These are phyloP conservation scores for Galeopterus variegatus DNA, from an alignment of 2,113 vertebrate genomes.

Conservation along the genomic window DNA sequence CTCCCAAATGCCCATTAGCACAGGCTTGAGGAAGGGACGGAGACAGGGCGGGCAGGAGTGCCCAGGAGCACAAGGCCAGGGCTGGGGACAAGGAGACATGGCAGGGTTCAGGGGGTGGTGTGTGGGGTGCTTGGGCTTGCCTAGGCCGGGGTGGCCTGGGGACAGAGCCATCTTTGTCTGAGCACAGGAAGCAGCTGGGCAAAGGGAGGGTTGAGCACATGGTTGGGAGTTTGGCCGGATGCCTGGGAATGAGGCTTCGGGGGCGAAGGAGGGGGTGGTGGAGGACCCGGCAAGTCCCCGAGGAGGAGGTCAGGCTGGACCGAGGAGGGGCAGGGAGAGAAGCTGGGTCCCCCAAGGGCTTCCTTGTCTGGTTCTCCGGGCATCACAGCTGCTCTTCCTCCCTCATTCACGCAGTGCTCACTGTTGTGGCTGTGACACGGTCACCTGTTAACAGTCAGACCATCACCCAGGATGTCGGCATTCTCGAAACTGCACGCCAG, in stretches of 20 bases:
- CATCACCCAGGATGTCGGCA: not conserved
- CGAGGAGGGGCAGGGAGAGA: not conserved
- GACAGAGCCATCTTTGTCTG: slow-evolving; percentile 77
- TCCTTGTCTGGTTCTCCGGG: not conserved
- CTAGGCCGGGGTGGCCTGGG: not conserved
- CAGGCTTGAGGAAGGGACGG: not conserved
- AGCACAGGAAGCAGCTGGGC: slow-evolving; percentile 68
- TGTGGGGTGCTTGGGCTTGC: not conserved
- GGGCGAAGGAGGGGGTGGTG: not conserved
- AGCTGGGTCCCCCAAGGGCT: not conserved
- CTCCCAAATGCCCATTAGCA: not conserved
- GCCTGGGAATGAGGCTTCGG: slow-evolving; percentile 13
- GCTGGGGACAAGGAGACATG: not conserved
- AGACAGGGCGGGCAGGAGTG: accelerated
- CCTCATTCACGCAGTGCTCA: no score
- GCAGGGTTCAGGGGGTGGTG: not conserved
- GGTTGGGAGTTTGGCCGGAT: slow-evolving; percentile 26
- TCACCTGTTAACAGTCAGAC: accelerated
- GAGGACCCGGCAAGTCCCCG: not conserved
- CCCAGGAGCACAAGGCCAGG: not conserved
- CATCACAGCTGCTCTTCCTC: no score
- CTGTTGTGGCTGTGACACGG: not conserved
- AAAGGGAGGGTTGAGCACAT: not conserved
- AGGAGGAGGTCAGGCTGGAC: not conserved
- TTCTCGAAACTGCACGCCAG: not conserved